These are phyloP conservation scores for Paramisgurnus dabryanus DNA, from an alignment of 2,113 vertebrate species.

Conservation along the genomic window DNA sequence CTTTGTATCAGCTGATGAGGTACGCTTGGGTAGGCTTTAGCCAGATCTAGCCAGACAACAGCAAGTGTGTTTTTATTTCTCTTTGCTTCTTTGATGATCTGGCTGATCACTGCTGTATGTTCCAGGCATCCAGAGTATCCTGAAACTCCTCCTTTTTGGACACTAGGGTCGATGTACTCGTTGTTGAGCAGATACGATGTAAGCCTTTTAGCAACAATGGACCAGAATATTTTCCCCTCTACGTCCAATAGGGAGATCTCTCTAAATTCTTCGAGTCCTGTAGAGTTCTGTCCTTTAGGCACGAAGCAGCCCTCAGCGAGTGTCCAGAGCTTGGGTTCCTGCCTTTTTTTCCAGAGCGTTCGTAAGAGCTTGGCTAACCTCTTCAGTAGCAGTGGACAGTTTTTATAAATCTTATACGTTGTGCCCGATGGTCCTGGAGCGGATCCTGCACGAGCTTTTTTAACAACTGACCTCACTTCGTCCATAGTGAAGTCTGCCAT, in stretches of 20 bases:
- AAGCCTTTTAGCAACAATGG: conserved; percentile 29
- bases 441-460: background rate
- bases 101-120: conserved; percentile 25
- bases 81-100: conserved; percentile 17
- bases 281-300: too few relatives aligned
- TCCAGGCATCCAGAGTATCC: conserved; percentile 22
- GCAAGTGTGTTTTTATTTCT: conserved; percentile 26
- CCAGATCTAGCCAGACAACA: background rate
- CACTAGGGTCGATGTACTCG: conserved; percentile 12
- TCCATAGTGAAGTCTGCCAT: too few relatives aligned
- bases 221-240: conserved; percentile 46
- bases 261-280: too few relatives aligned
- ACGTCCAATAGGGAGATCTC: conserved; percentile 29
- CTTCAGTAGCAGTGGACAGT: too few relatives aligned
- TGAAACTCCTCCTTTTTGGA: conserved; percentile 29
- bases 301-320: too few relatives aligned
- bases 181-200: conserved; percentile 9
- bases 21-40: background rate
- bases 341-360: too few relatives aligned
- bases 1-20: background rate
- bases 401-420: too few relatives aligned
- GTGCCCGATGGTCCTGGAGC: too few relatives aligned
- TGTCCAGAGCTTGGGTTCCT: too few relatives aligned
- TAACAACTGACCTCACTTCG: too few relatives aligned
- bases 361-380: too few relatives aligned